Evolutionary conservation across 1,140 invertebrate genomes (phyloP).

Genomic region (Lepidurus packardi): DNA sequence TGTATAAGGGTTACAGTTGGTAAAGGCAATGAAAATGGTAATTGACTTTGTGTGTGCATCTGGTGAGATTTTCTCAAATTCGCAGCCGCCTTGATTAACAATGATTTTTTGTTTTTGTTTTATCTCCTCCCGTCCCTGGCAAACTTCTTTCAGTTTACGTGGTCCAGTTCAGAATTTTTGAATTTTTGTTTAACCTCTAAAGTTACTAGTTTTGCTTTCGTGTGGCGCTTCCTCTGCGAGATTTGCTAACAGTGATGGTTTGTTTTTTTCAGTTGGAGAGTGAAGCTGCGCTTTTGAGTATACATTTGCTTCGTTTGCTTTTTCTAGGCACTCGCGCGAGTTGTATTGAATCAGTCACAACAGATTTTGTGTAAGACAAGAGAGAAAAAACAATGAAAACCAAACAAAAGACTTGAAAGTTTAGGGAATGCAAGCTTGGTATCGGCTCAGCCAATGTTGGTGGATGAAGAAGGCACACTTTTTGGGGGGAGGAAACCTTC

Average conservation of each 20-base stretch:
- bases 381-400: neutral
- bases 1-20: neutral
- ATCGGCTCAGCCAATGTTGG: neutral
- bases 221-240: neutral
- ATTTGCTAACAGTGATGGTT: neutral
- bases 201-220: neutral
- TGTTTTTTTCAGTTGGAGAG: neutral
- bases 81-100: constrained; percentile 3
- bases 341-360: constrained; percentile 7
- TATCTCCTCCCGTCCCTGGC: neutral
- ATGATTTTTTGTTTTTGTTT: neutral
- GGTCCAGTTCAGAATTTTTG: neutral
- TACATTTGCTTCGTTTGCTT: neutral
- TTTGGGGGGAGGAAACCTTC: neutral
- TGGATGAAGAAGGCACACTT: neutral
- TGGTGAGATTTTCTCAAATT: neutral
- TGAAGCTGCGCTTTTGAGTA: neutral
- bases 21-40: neutral
- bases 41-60: neutral
- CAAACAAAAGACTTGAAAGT: neutral
- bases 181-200: neutral
- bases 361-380: neutral
- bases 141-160: neutral
- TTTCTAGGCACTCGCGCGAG: constrained; percentile 11
- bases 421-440: neutral